These are phyloP conservation scores for Sander vitreus DNA, from an alignment of 2,113 vertebrate genomes.

Conservation along the genomic window DNA sequence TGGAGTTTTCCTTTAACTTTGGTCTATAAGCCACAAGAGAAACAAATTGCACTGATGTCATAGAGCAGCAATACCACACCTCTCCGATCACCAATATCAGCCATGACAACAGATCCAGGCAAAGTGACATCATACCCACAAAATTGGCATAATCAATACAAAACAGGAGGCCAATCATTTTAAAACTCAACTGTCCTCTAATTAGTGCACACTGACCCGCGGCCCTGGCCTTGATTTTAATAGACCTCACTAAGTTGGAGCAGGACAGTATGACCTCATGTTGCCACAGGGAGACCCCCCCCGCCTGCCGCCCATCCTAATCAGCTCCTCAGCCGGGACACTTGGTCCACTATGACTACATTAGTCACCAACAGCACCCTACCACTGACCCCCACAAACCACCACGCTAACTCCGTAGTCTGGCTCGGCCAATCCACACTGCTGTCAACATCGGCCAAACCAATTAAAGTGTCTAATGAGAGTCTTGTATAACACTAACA, in stretches of 20 bases:
- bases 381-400: constrained; percentile 68
- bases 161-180: constrained; percentile 36
- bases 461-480: constrained; percentile 83
- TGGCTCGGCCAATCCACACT: constrained; percentile 67
- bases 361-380: constrained; percentile 56
- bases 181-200: constrained; percentile 50
- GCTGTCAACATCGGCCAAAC: constrained; percentile 67
- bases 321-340: constrained; percentile 60
- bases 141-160: constrained; percentile 61
- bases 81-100: constrained; percentile 35
- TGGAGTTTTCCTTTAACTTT: constrained; percentile 26
- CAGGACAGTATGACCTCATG: constrained; percentile 70
- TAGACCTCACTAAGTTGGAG: constrained; percentile 24
- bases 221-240: constrained; percentile 35
- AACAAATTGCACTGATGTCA: constrained; percentile 50
- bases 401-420: constrained; percentile 54
- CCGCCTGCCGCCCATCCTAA: constrained; percentile 44
- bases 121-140: constrained; percentile 73
- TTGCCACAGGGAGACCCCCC: constrained; percentile 43
- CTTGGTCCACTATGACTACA: constrained; percentile 71
- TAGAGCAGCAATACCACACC: constrained; percentile 25
- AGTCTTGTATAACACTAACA: constrained; percentile 80
- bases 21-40: not conserved
- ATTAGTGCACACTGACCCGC: constrained; percentile 33
- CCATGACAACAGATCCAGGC: constrained; percentile 52